Evolutionary conservation across 2,888 invertebrate genomes (phyloP).

Genomic region (Tyria jacobaeae): DNA sequence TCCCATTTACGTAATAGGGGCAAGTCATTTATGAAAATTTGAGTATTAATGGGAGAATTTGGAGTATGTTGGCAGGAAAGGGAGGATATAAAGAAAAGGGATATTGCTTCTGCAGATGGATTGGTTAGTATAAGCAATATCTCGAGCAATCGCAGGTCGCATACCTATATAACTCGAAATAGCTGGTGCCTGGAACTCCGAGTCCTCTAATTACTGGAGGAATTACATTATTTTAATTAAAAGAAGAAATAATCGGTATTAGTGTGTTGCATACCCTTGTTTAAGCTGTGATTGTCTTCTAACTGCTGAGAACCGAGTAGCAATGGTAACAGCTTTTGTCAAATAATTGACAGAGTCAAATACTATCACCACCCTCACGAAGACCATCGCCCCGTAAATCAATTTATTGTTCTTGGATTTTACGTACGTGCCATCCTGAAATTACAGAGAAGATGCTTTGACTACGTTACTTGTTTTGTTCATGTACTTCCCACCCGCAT

Average conservation of each 20-base stretch:
- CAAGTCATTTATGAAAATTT: too few relatives aligned
- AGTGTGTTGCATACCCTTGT: constrained; percentile 84
- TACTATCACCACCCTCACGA: constrained; percentile 94
- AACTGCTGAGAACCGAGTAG: constrained; percentile 95
- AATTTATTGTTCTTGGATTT: constrained; percentile 93
- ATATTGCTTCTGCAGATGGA: too few relatives aligned
- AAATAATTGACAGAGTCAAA: constrained; percentile 91
- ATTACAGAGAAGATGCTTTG: background rate
- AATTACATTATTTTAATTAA: too few relatives aligned
- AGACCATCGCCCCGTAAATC: constrained; percentile 97
- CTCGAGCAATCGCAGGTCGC: too few relatives aligned
- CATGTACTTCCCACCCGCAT: background rate
- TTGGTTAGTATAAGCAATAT: too few relatives aligned
- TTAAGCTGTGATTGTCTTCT: constrained; percentile 94
- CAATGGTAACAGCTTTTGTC: constrained; percentile 94
- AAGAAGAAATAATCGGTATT: background rate
- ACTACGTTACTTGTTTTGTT: background rate
- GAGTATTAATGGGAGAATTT: too few relatives aligned
- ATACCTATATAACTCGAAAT: too few relatives aligned
- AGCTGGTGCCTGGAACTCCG: too few relatives aligned
- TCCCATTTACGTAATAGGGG: too few relatives aligned
- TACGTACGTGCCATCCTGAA: constrained; percentile 93
- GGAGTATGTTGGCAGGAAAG: too few relatives aligned
- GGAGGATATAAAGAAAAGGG: too few relatives aligned
- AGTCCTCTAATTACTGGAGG: too few relatives aligned